Base-by-base conservation (phyloP, 2,888 invertebrate species). In the Drosophila rubida region DNA sequence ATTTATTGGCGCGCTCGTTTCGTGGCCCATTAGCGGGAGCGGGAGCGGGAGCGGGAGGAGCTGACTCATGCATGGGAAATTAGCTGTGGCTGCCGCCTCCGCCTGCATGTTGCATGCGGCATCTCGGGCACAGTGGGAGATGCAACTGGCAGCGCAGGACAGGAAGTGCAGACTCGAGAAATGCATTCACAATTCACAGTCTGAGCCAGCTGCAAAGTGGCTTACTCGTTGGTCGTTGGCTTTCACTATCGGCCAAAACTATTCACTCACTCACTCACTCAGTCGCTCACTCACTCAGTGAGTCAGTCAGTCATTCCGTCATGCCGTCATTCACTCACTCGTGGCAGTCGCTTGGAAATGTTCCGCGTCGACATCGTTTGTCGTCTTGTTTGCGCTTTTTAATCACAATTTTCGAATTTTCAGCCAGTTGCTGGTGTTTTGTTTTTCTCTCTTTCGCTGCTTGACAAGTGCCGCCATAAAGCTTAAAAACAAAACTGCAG, bases 281-380 rank as follows among this genome's bases (percentile, higher is more conserved):
- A 27, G 22, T 11, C 51, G 41, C 30, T 27, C 48, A 53, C 22
- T 4, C 61, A 39, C 25, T 14, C 66, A 53, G 19, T 9, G 64
- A 19, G 11, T 14, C 71, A 54, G 22, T 30, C 66, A 76, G 50
- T 57, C 80, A 60, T 14, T 59, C 67, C 64, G 23, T 63, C 32
- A 25, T 7, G 5, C 23, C 23, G 23, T 23, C 25, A 25, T 25
- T 25, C 25, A 23, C 23, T 35, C 78, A 67, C 37, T 69, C 85
- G 81, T 41, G 67, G 60, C 53, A 13, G 53, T 61, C 32, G 42
- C 44, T 65, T 46, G 50, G 13, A 64, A 65, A 70, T 86, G 87
- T 87, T 78, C 71, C 81, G 78, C 81, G 75, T 50, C 88, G 69
- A 87, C 76, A 83, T 83, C 82, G 86, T 85, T 82, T 82, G 86